phyloP scores from a whole-genome alignment of 2,797 vertebrate species.

The Cirrhinus molitorella region DNA sequence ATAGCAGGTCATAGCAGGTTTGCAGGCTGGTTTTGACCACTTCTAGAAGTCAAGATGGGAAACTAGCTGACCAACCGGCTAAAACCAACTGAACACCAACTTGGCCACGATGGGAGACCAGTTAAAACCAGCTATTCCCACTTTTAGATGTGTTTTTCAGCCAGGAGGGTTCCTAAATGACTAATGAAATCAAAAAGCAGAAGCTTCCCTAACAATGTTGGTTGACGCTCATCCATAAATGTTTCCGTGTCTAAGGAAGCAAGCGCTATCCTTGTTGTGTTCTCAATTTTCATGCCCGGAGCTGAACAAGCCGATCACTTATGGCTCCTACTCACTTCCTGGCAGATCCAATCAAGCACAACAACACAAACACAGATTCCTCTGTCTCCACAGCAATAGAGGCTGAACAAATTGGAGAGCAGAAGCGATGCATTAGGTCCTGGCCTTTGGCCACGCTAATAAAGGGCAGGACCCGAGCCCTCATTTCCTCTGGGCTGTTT shows the following conservation, averaged over 20 bases:
- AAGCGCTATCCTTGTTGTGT: not conserved
- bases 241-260: not conserved
- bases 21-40: too few relatives aligned
- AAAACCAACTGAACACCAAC: too few relatives aligned
- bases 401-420: conserved; percentile 69
- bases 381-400: not conserved
- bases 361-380: not conserved
- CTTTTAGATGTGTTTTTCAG: not conserved
- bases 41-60: too few relatives aligned
- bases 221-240: not conserved
- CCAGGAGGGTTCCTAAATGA: not conserved
- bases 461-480: conserved; percentile 70
- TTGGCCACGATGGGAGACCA: too few relatives aligned
- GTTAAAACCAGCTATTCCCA: too few relatives aligned
- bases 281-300: conserved; percentile 39
- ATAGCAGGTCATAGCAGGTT: too few relatives aligned
- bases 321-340: not conserved
- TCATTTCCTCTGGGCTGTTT: conserved; percentile 65
- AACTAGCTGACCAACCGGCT: not conserved
- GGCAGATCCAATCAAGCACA: conserved; percentile 1
- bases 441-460: conserved; percentile 86
- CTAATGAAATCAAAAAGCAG: not conserved
- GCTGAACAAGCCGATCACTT: not conserved
- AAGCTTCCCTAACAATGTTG: not conserved
- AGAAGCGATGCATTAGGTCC: conserved; percentile 78